Conservation (phyloP, 2,113 vertebrate species). For the Ptilonorhynchus violaceus region DNA sequence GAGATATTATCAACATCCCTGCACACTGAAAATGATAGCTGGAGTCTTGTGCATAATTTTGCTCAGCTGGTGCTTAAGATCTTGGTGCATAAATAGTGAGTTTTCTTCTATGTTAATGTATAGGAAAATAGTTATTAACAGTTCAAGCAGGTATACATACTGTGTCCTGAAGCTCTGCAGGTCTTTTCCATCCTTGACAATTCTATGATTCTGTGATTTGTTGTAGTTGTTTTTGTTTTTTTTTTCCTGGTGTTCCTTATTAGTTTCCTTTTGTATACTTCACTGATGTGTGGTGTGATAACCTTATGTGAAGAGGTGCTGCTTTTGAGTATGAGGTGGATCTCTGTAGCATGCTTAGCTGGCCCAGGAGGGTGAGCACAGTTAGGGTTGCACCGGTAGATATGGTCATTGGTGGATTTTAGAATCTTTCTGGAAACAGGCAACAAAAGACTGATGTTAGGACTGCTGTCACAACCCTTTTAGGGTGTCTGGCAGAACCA, state of each 20-base stretch:
- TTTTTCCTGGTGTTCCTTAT: rapidly evolving
- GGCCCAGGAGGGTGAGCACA: not conserved
- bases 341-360: not conserved
- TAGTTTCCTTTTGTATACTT: not conserved
- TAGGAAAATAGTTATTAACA: not conserved
- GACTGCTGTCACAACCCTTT: rapidly evolving
- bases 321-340: not conserved
- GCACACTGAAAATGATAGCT: not conserved
- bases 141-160: not conserved
- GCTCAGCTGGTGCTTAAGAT: not conserved
- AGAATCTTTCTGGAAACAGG: not conserved
- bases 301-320: not conserved
- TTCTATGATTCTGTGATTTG: not conserved
- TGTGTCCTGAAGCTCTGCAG: not conserved
- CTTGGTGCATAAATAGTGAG: not conserved
- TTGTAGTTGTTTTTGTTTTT: not conserved
- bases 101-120: not conserved
- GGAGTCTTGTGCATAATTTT: not conserved
- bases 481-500: not conserved
- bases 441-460: not conserved
- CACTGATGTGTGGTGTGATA: not conserved
- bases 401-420: rapidly evolving
- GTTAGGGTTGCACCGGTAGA: no score
- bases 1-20: not conserved
- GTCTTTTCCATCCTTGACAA: not conserved